phyloP scores from a whole-genome alignment of 2,888 invertebrate genomes.

The Aporophyla lueneburgensis region DNA sequence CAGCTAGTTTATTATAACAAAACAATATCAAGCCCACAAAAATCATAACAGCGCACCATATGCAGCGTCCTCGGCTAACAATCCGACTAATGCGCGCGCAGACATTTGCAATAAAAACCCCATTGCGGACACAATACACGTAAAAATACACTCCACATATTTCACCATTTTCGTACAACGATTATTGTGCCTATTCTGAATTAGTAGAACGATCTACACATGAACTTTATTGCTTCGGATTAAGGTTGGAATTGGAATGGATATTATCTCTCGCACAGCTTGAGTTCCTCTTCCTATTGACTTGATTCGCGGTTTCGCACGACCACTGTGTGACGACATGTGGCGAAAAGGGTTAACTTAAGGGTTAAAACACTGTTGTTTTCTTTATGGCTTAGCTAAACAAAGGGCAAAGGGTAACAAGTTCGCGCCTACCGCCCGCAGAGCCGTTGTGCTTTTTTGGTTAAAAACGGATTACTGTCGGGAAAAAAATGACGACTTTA shows the following conservation, averaged over 20 bases:
- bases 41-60: constrained; percentile 80
- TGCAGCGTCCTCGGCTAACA: constrained; percentile 76
- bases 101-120: constrained; percentile 84
- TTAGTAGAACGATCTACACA: constrained; percentile 21
- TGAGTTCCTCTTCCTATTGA: constrained; percentile 58
- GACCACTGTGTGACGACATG: constrained; percentile 79
- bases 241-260: constrained; percentile 54
- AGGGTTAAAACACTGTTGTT: constrained; percentile 85
- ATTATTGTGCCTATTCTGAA: constrained; percentile 58
- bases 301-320: constrained; percentile 76
- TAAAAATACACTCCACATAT: constrained; percentile 69
- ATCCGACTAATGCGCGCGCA: constrained; percentile 81
- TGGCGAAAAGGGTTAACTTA: constrained; percentile 83
- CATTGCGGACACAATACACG: constrained; percentile 76
- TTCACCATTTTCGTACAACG: constrained; percentile 61
- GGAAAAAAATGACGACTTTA: constrained; percentile 79
- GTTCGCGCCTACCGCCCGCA: constrained; percentile 85
- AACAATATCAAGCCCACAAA: constrained; percentile 66
- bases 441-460: constrained; percentile 77
- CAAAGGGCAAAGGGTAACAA: constrained; percentile 85
- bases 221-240: constrained; percentile 44
- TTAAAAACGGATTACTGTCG: constrained; percentile 75
- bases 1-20: constrained; percentile 18
- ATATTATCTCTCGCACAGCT: constrained; percentile 36
- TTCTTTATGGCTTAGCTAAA: constrained; percentile 83